Evolutionary conservation across 1,140 invertebrate species (phyloP), one percentile per base, ranked within the genome.

Genomic region (Ditylenchus dipsaci): DNA sequence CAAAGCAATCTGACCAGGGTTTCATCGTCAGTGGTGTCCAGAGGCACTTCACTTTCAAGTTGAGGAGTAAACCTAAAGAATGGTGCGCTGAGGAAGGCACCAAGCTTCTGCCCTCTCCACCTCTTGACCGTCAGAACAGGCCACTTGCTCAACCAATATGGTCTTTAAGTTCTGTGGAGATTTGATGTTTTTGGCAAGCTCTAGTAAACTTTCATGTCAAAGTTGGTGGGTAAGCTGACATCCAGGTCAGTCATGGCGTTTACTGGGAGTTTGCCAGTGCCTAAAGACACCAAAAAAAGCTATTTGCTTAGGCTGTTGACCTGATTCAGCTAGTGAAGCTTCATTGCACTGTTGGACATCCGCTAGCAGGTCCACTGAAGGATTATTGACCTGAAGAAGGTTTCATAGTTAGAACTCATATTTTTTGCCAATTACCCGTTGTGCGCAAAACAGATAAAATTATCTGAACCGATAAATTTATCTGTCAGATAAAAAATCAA

Each of bases 291-390:
- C 9, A 87, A 83, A 63, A n/a, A 82, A 82, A 29, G n/a, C 59
- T 15, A 61, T 17, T 61, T 61, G 17, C 15, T 19, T 19, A 21
- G 59, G 29, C 17, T 61, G 17, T 30, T 19, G 1, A 7, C n/a
- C n/a, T 23, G 27, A 15, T 21, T 49, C 30, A 90, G 91, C 49
- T 90, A 61, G 19, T n/a, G 15, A 21, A 19, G 59, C 59, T 61
- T 3, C 85, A 76, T 92, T 90, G 76, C 92, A 90, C 79, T 95
- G 91, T 42, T 91, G 88, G 42, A 97, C 89, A 84, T 97, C 94
- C 0, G 93, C 93, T 53, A 97, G 85, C 0, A 91, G 89, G 82
- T 97, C 94, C 49, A 96, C 81, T 0, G 93, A 95, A 0, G 94
- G 94, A 82, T 97, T 97, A 82, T 97, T 97, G n/a, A 15, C 33